Evolutionary conservation across 2,888 invertebrate species (phyloP), one percentile per base, ranked within the genome.

Genomic region (Calliopum simillimum): DNA sequence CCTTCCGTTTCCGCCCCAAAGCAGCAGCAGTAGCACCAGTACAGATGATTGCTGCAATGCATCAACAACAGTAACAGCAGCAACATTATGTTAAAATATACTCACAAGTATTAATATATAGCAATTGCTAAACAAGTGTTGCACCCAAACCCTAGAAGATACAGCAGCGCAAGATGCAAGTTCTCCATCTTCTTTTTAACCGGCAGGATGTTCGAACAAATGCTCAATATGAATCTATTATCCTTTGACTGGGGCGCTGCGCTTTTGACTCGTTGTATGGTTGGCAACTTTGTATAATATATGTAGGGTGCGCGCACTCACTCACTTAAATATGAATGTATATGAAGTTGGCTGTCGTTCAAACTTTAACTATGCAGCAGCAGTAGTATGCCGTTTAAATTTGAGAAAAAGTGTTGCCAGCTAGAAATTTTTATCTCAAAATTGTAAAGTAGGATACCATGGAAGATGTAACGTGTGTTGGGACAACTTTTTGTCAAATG

Each of bases 341-440:
- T 49, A 53, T 64, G 49, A 49, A 64, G 64, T 64, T 49, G 64
- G 64, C 64, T 64, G 64, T 53, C 51, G 51, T 64, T 49, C 51
- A 64, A 64, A 64, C n/a, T 16, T 23, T 46, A n/a, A 21, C 23
- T 33, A 19, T n/a, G 5, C 58, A 58, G 41, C 58, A n/a, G n/a
- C n/a, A n/a, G n/a, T n/a, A n/a, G n/a, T n/a, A 3, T 33, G 33
- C 8, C 4, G 33, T 33, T 33, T 33, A 33, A 33, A 4, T 33
- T 33, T 33, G 4, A 33, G 33, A 33, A 6, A 1, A 8, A 33
- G 33, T 33, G 33, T 33, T 33, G 33, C 33, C 33, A 33, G 33
- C 8, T 33, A 4, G 4, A 8, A 2, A 8, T 33, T 6, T 8
- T 3, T 33, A 3, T 33, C 5, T 8, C 33, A 33, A 6, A 4